Conservation (phyloP, 2,113 vertebrate species). For the Clarias macrocephalus region DNA sequence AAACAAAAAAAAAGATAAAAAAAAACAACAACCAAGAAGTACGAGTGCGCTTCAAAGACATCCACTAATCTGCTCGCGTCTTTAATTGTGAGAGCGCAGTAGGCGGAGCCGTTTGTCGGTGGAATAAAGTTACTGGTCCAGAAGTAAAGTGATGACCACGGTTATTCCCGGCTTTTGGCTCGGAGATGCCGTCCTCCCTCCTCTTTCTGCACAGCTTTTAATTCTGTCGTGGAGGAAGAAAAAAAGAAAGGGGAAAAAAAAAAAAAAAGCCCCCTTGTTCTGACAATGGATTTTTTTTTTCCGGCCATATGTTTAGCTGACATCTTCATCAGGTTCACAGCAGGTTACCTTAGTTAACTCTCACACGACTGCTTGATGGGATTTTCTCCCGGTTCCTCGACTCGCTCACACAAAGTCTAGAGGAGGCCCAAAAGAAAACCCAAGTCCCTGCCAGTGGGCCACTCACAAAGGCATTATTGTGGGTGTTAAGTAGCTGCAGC, state of each 20-base stretch:
- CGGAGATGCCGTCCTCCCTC: slow-evolving; percentile 53
- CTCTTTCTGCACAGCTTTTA: slow-evolving; percentile 58
- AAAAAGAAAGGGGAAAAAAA: slow-evolving; percentile 31
- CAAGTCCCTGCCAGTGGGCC: slow-evolving; percentile 72
- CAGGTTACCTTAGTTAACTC: slow-evolving; percentile 94
- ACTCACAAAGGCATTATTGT: slow-evolving; percentile 86
- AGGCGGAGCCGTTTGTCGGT: slow-evolving; percentile 70
- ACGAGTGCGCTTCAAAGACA: slow-evolving; percentile 73
- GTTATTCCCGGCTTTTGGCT: slow-evolving; percentile 80
- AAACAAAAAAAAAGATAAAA: slow-evolving; percentile 23
- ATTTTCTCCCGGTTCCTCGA: slow-evolving; percentile 84
- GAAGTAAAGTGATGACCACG: slow-evolving; percentile 82
- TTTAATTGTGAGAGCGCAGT: slow-evolving; percentile 75
- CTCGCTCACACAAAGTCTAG: slow-evolving; percentile 87
- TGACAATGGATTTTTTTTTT: slow-evolving; percentile 85
- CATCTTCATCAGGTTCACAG: slow-evolving; percentile 98
- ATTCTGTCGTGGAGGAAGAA: slow-evolving; percentile 61
- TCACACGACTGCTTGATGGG: slow-evolving; percentile 95
- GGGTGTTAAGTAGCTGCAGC: slow-evolving; percentile 84
- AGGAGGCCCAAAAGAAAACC: slow-evolving; percentile 63
- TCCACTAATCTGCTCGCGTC: slow-evolving; percentile 79
- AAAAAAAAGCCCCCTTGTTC: slow-evolving; percentile 74
- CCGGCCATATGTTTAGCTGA: slow-evolving; percentile 90
- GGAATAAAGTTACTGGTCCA: slow-evolving; percentile 84
- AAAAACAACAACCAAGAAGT: slow-evolving; percentile 1